phyloP scores from a whole-genome alignment of 2,797 vertebrate species.

The Oryzias dopingdopingensis region DNA sequence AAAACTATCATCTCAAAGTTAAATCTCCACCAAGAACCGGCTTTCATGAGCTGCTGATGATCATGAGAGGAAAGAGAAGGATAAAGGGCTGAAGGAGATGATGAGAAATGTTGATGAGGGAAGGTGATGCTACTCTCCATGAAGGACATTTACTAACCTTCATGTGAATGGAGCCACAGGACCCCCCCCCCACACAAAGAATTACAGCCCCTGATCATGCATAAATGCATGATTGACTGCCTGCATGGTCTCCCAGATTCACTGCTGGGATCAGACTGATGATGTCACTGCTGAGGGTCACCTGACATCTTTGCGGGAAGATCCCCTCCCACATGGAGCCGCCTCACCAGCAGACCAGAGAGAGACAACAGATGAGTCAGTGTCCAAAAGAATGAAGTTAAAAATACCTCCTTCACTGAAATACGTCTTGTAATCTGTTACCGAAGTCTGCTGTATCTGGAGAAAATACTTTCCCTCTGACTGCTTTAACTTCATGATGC shows the following conservation, averaged over 20 bases:
- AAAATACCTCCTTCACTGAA: background rate
- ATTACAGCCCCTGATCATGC: background rate
- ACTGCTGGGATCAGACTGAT: background rate
- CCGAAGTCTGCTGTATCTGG: background rate
- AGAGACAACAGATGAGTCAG: background rate
- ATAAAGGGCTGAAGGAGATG: background rate
- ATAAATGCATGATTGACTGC: conserved; percentile 5
- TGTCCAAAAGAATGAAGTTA: background rate
- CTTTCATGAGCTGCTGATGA: conserved; percentile 14
- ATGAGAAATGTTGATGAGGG: conserved; percentile 18
- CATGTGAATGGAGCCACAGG: conserved; percentile 17
- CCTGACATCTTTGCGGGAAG: conserved; percentile 22
- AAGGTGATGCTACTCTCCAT: conserved; percentile 17
- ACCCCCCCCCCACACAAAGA: background rate
- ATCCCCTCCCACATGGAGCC: conserved; percentile 19
- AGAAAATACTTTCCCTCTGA: background rate
- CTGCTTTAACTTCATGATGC: no score
- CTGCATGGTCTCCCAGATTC: background rate
- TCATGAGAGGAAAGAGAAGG: background rate
- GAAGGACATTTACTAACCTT: conserved; percentile 60
- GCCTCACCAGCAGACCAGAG: conserved; percentile 4
- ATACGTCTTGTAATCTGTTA: conserved; percentile 6
- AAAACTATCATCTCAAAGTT: conserved; percentile 24
- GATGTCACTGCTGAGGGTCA: conserved; percentile 8
- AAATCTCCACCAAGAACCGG: background rate